Evolutionary conservation across 2,888 invertebrate species (phyloP), one percentile per base, ranked within the genome.

Genomic region (Beris morrisii): DNA sequence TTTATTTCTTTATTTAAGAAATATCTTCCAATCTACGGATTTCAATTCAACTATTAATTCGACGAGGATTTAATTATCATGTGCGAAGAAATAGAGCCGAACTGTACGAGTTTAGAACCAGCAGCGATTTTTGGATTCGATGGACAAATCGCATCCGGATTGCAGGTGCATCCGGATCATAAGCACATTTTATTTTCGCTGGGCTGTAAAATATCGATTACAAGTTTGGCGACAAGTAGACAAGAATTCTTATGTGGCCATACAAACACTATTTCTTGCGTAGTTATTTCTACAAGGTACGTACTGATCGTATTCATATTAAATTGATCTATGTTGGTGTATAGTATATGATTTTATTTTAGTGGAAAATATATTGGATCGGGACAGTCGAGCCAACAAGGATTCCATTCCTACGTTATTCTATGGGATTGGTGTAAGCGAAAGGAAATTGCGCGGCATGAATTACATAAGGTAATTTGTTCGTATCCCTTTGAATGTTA

Each of bases 321-420:
- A 3, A 11, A 53, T 48, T 32, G 9, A 53, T 53, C 6, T 28
- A 3, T 11, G n/a, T 32, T 22, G 12, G n/a, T 22, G 30, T 46
- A 12, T 43, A 12, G 28, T 43, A 44, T 44, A n/a, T 64, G 61
- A 1, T 45, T 44, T 77, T 75, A 30, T 50, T 44, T 57, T 32
- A 83, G 86, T 72, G 93, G 96, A 30, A 88, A 87, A 28, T 92
- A 86, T 74, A 82, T 97, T 46, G 96, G 93, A 5, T 94, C 95
- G 0, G 96, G 96, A 0, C 95, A 96, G 81, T 86, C 90, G 46
- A 95, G 92, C 75, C 91, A 94, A 75, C 91, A 93, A 79, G 96
- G 96, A 4, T 95, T 95, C 78, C 92, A 91, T 78, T 88, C 95
- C 0, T 86, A 87, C 66, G 89, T 93, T 0, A 93, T 94, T 71